Base-by-base conservation (phyloP, 2,113 vertebrate species). In the Carettochelys insculpta region DNA sequence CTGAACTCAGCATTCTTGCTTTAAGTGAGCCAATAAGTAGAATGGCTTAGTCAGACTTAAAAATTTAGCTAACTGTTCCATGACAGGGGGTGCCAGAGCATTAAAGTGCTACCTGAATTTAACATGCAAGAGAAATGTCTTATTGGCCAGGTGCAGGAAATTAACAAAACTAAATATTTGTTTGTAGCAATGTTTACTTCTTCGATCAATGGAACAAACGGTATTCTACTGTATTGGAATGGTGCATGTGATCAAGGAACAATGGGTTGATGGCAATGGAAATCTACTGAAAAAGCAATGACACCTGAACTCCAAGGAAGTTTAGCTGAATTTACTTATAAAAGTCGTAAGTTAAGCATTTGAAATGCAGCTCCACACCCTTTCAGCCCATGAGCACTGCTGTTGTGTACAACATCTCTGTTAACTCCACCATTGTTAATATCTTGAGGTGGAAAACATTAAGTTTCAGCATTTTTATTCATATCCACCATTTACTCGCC, bases 351-450 rank as follows among this genome's bases (percentile, higher is more conserved):
- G 83, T 53, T 2, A 82, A 88, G 19, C 87, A 86, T 86, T 86
- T 81, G n/a, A n/a, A 71, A 25, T 4, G n/a, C 22, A 41, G 41
- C n/a, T 41, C 12, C 82, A 92, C 10, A 31, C 29, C 10, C 13
- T 80, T 65, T 61, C 87, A n/a, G n/a, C n/a, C n/a, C n/a, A n/a
- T n/a, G n/a, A n/a, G n/a, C 87, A 73, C 94, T 88, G 95, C 38
- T 38, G 71, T 92, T 5, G 4, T 56, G 92, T 82, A 12, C 76
- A 88, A 73, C 80, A 87, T 51, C 38, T 80, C 71, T 89, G 93
- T 0, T 34, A 4, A 24, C 61, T 85, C 76, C 16, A 2, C 0
- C 85, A 56, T 58, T 45, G 0, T 45, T 85, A 73, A 83, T 2
- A 34, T 19, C 85, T 88, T 77, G 82, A 87, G 90, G 88, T 75